Evolutionary conservation across 2,888 invertebrate genomes (phyloP), one percentile per base, ranked within the genome.

Genomic region (Coenonympha arcania): DNA sequence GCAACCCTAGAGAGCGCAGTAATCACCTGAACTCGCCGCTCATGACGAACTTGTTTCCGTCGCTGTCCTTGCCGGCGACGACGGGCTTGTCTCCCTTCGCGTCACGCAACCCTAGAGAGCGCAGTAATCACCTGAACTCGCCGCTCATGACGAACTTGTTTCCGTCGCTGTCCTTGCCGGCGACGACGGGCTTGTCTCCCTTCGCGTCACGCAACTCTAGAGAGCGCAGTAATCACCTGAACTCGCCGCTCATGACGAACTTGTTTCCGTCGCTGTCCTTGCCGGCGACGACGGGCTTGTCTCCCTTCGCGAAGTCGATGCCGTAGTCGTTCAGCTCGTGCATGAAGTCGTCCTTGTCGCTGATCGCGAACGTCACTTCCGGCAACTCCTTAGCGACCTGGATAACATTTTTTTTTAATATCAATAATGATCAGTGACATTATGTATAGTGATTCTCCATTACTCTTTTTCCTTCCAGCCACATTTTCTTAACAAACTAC

Each of bases 291-390:
- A 95, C 88, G 0, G 98, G 98, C 74, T 97, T 98, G 64, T 97
- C 97, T 9, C 92, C 92, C 68, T 92, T 90, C 31, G 92, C 91
- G 72, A 91, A 95, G 69, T 94, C 94, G 55, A 98, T 89, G 49
- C 99, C 99, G 77, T 91, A 97, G 78, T 99, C 98, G 64, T 95
- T 94, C 62, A 99, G 84, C 77, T 99, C 99, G 64, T 95, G 93
- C 52, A 93, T 93, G 89, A 98, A 98, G 64, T 98, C 96, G 66
- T 95, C 95, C 76, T 94, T 95, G 73, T 94, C 92, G 77, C 96
- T 93, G 60, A 99, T 89, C 1, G 98, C 98, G 86, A 98, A 99
- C 61, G 87, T 91, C 30, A 93, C 89, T 37, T 89, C 88, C 22
- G 88, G 75, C 71, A 89, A 88, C 57, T 91, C 89, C 72, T 94